phyloP scores from a whole-genome alignment of 2,888 invertebrate species.

The Drosophila kuntzei region DNA sequence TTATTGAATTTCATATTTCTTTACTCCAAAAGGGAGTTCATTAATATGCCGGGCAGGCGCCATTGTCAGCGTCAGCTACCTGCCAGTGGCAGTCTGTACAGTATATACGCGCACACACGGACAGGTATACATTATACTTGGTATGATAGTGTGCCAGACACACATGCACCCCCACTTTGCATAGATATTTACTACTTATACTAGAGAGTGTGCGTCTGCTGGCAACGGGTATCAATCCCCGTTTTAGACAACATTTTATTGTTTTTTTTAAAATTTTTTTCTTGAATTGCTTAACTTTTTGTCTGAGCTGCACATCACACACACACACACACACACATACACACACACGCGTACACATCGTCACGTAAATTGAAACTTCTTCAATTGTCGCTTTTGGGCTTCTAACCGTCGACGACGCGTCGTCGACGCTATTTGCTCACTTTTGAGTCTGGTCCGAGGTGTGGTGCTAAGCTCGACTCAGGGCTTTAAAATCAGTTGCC shows the following conservation, averaged over 20 bases:
- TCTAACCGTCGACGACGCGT: slow-evolving; percentile 45
- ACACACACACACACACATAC: slow-evolving; percentile 19
- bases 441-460: slow-evolving; percentile 77
- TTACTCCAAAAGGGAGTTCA: slow-evolving; percentile 75
- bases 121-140: slow-evolving; percentile 3
- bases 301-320: slow-evolving; percentile 51
- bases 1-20: slow-evolving; percentile 78
- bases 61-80: slow-evolving; percentile 66
- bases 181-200: slow-evolving; percentile 42
- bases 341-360: slow-evolving; percentile 15
- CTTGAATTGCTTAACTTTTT: slow-evolving; percentile 41
- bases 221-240: slow-evolving; percentile 77
- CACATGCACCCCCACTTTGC: slow-evolving; percentile 70
- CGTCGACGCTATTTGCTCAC: slow-evolving; percentile 37
- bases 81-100: slow-evolving; percentile 64
- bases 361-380: slow-evolving; percentile 72
- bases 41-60: slow-evolving; percentile 76
- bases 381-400: slow-evolving; percentile 73
- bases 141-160: slow-evolving; percentile 7
- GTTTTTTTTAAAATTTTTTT: slow-evolving; percentile 23
- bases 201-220: slow-evolving; percentile 47
- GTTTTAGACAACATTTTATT: slow-evolving; percentile 69
- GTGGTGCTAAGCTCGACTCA: slow-evolving; percentile 84
- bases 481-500: slow-evolving; percentile 84
- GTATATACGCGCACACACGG: slow-evolving; percentile 24